These are phyloP conservation scores for Atrichornis clamosus DNA, from an alignment of 2,113 vertebrate species.

Conservation along the genomic window DNA sequence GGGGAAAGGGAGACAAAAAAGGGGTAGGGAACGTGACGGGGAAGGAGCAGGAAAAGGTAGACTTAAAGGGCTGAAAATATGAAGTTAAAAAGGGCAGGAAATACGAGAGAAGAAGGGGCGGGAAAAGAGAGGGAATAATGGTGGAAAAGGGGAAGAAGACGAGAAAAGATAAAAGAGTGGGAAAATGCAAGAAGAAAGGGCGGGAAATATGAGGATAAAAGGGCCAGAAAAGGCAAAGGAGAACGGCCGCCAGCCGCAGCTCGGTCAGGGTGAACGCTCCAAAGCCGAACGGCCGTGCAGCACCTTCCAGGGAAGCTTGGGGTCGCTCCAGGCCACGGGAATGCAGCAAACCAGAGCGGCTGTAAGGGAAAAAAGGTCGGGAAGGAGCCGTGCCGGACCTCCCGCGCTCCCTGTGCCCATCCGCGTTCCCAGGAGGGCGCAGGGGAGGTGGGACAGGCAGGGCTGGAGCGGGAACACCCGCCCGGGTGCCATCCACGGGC, in stretches of 20 bases:
- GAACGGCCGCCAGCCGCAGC: not conserved
- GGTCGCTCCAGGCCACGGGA: not conserved
- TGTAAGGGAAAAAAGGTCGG: not conserved
- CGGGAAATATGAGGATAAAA: too few species aligned
- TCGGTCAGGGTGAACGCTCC: too few species aligned
- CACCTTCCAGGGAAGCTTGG: not conserved
- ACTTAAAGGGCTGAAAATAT: not conserved
- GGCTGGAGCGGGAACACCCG: not conserved
- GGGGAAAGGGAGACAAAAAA: not conserved
- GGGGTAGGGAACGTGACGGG: not conserved
- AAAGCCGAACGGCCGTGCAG: not conserved
- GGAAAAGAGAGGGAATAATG: not conserved
- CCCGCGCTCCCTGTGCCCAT: not conserved
- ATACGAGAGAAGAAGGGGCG: not conserved
- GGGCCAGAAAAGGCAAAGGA: too few species aligned
- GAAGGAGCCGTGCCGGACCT: not conserved
- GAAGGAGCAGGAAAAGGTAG: not conserved
- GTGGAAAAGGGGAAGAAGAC: accelerated
- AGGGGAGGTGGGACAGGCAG: not conserved
- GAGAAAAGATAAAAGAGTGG: not conserved
- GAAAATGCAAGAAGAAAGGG: not conserved
- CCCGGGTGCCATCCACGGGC: not conserved
- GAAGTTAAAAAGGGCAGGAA: not conserved
- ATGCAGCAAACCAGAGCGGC: not conserved
- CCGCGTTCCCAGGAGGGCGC: not conserved